Percentiles rank a stretch among this genome's conserved stretches.
Evolutionary conservation across 2,113 vertebrate genomes (phyloP).

Genomic region (Pogonocichla stellata): DNA sequence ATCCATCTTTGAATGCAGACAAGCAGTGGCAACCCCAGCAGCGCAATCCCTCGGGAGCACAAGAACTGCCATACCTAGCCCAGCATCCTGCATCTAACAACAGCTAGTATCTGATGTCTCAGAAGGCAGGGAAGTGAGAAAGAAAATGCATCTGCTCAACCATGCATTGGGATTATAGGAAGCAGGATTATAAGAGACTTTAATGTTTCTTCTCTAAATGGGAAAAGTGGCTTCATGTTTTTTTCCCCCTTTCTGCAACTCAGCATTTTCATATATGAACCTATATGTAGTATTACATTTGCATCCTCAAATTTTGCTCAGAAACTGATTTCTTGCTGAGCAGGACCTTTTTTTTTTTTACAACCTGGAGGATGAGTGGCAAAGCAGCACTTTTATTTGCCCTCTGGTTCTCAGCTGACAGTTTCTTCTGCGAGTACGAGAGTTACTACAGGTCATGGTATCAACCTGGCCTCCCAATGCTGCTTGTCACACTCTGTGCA

Average conservation of each 20-base stretch:
- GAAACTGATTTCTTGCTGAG: neutral
- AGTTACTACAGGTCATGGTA: neutral
- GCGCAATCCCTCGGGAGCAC: neutral
- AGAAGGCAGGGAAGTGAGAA: neutral
- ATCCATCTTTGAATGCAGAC: constrained; percentile 60
- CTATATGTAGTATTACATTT: neutral
- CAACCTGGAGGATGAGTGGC: neutral
- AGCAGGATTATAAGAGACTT: neutral
- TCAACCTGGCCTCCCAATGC: neutral
- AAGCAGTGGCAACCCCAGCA: constrained; percentile 28
- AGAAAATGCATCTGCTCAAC: neutral
- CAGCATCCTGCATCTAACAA: constrained; percentile 1
- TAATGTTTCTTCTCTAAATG: neutral
- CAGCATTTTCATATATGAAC: neutral
- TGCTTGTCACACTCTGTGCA: neutral
- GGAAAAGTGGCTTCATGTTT: neutral
- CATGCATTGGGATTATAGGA: neutral
- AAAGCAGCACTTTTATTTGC: neutral
- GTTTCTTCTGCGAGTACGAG: neutral
- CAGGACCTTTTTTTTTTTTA: neutral
- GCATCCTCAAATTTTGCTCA: neutral
- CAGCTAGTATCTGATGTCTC: neutral
- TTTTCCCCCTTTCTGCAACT: neutral
- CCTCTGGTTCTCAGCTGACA: neutral
- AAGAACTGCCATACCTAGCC: neutral